A percentile compares a stretch with the other conserved stretches of the same genome.
phyloP scores from a whole-genome alignment of 1,140 invertebrate species.

The Sweltsa coloradensis region DNA sequence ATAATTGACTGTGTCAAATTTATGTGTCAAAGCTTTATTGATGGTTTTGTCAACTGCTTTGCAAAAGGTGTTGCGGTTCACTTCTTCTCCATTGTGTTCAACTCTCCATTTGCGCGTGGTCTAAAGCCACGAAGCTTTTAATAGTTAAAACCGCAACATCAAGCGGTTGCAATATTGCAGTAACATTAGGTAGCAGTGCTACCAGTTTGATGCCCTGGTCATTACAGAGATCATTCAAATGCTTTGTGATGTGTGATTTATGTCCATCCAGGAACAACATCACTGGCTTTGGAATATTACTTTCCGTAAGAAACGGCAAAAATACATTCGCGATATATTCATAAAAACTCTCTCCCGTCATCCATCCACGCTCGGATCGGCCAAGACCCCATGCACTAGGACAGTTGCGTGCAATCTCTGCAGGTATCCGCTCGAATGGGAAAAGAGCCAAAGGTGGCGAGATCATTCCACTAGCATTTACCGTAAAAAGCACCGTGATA shows the following conservation, averaged over 20 bases:
- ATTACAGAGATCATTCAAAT: conserved; percentile 26
- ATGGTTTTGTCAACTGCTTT: conserved; percentile 22
- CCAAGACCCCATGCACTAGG: conserved; percentile 20
- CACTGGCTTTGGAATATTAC: conserved; percentile 17
- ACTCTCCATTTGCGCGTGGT: conserved; percentile 15
- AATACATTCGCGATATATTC: conserved; percentile 23
- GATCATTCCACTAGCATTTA: conserved; percentile 22
- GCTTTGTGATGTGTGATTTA: background rate
- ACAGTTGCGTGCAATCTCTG: conserved; percentile 17
- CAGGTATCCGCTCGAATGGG: conserved; percentile 23
- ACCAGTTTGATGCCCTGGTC: conserved; percentile 28
- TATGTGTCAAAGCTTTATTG: conserved; percentile 11
- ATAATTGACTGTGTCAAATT: conserved; percentile 22
- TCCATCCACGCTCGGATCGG: conserved; percentile 20
- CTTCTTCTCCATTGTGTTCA: conserved; percentile 10
- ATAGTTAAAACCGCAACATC: conserved; percentile 27
- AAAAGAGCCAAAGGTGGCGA: conserved; percentile 28
- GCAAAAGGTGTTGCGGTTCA: conserved; percentile 24
- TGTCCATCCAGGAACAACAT: conserved; percentile 22
- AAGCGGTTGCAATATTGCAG: conserved; percentile 30
- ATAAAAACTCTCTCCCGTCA: conserved; percentile 20
- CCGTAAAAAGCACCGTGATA: conserved; percentile 17
- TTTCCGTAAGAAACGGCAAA: conserved; percentile 16
- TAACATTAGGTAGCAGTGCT: conserved; percentile 29
- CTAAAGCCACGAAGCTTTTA: conserved; percentile 26